phyloP scores from a whole-genome alignment of 2,113 vertebrate genomes.

The Leuciscus idus region DNA sequence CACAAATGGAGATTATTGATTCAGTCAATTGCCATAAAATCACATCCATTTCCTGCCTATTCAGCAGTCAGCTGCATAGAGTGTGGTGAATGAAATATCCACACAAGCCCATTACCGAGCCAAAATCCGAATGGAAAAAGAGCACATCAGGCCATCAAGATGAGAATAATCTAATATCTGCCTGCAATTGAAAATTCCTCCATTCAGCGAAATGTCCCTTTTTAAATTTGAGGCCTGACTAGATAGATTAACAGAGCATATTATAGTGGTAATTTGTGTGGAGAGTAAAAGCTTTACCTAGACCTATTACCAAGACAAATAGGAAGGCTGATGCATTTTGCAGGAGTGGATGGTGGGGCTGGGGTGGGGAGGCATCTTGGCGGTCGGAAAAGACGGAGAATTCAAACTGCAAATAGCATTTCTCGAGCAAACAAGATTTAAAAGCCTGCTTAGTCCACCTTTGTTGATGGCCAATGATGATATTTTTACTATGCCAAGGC shows the following conservation, averaged over 20 bases:
- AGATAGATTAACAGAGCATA: conserved; percentile 43
- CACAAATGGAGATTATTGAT: conserved; percentile 53
- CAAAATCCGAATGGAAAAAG: conserved; percentile 29
- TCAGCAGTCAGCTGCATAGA: conserved; percentile 32
- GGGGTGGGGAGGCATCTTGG: neutral
- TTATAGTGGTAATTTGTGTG: conserved; percentile 42
- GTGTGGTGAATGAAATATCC: conserved; percentile 28
- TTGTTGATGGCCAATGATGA: conserved; percentile 20
- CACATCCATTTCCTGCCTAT: conserved; percentile 41
- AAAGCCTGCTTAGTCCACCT: conserved; percentile 28
- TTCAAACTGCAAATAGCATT: conserved; percentile 20
- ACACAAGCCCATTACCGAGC: conserved; percentile 31
- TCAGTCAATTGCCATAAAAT: conserved; percentile 46
- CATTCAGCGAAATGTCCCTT: conserved; percentile 25
- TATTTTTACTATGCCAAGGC: conserved; percentile 6
- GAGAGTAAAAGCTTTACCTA: conserved; percentile 42
- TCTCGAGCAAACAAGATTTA: conserved; percentile 38
- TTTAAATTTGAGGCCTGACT: conserved; percentile 20
- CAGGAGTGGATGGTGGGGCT: neutral
- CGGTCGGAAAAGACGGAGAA: neutral
- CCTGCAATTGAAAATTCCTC: conserved; percentile 21
- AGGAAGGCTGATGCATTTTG: conserved; percentile 6
- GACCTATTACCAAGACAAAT: conserved; percentile 48
- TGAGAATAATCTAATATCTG: conserved; percentile 41
- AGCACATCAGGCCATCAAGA: conserved; percentile 30